Evolutionary conservation across 2,888 invertebrate genomes (phyloP), one percentile per base, ranked within the genome.

Genomic region (Drosophila testacea): DNA sequence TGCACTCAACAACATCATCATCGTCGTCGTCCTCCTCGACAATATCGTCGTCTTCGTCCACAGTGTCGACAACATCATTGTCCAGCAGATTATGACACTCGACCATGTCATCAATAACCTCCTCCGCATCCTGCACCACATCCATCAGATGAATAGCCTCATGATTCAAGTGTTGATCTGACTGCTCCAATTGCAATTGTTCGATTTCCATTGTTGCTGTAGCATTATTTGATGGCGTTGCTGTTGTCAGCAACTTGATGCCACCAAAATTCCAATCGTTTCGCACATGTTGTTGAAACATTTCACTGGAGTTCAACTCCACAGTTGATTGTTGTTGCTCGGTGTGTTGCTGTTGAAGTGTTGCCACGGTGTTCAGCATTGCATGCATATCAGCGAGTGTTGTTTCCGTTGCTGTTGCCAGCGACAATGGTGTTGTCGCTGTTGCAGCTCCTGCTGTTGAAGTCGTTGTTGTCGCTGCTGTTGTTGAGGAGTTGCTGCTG

Each of bases 191-290:
- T 68, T 79, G 69, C 22, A 22, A 22, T 22, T 22, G 22, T 22
- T 22, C 22, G 22, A 22, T 22, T 28, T 77, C 64, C 57, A 70
- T 59, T 39, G 55, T 28, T 38, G 74, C 34, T 62, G 73, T 10
- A 30, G 64, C 28, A 38, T 52, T 44, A 44, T 30, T 42, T 16
- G 75, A 22, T 5, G n/a, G 36, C 39, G 67, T 44, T 72, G 73
- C n/a, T 62, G 73, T 67, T 62, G 73, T 67, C 44, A 79, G 22
- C 11, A 90, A 62, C 67, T 91, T 91, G 7, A 91, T 80, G 36
- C 83, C 87, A 47, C 92, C 92, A 59, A 92, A 92, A 81, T 92
- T 92, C 92, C 92, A 92, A 79, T 92, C 92, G 70, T 92, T 92
- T 56, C 91, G 91, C 11, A 92, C 91, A 73, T 92, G 91, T 65